Evolutionary conservation across 2,888 invertebrate genomes (phyloP).

Genomic region (Leptarthrus brevirostris): DNA sequence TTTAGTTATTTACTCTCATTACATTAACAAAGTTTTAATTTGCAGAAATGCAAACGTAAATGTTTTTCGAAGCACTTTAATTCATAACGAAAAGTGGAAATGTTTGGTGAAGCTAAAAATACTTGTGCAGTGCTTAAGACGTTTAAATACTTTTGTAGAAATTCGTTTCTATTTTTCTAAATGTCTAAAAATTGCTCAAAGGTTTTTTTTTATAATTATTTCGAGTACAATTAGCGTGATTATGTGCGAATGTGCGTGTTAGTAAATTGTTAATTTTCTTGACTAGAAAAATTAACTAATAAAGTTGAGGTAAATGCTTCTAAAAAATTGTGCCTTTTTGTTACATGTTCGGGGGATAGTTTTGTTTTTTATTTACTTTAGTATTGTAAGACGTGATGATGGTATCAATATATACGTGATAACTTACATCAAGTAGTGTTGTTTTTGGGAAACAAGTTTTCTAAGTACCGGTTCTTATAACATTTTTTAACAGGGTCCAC

Average conservation of each 20-base stretch:
- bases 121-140: slow-evolving; percentile 8
- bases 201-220: neutral
- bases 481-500: too few relatives aligned
- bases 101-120: neutral
- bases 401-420: too few relatives aligned
- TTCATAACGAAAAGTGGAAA: neutral
- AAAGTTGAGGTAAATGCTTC: neutral
- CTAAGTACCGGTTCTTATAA: too few relatives aligned
- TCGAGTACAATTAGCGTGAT: too few relatives aligned
- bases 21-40: slow-evolving; percentile 12
- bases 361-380: too few relatives aligned
- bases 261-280: slow-evolving; percentile 9
- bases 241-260: neutral
- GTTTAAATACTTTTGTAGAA: slow-evolving; percentile 24
- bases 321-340: neutral
- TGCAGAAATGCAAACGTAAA: too few relatives aligned
- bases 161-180: slow-evolving; percentile 12
- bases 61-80: neutral
- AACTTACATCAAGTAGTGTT: too few relatives aligned
- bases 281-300: slow-evolving; percentile 37
- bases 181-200: slow-evolving; percentile 4
- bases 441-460: too few relatives aligned
- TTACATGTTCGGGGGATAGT: too few relatives aligned
- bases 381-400: too few relatives aligned
- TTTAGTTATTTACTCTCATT: neutral